A percentile compares a stretch with the other conserved stretches of the same genome.
Evolutionary conservation across 2,797 vertebrate species (phyloP).

Genomic region (Mionectes olivaceus): DNA sequence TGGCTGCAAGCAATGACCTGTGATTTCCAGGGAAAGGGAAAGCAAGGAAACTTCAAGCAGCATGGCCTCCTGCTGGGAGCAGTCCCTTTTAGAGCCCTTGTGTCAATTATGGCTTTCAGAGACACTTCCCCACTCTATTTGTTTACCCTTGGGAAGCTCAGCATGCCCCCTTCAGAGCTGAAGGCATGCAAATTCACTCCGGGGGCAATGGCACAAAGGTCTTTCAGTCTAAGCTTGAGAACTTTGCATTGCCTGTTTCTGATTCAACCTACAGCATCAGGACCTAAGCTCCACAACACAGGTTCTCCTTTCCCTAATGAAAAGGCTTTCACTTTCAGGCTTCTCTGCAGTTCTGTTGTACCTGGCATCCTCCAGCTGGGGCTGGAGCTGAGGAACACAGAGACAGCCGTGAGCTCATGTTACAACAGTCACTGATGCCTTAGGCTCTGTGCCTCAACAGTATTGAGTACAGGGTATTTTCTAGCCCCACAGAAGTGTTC

Average conservation of each 20-base stretch:
- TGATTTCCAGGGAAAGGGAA: constrained; percentile 48
- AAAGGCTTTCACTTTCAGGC: background rate
- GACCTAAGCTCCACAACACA: background rate
- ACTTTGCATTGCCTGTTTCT: background rate
- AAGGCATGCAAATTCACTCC: background rate
- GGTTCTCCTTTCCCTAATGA: background rate
- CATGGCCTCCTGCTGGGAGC: constrained; percentile 75
- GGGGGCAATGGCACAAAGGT: background rate
- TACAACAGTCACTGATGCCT: background rate
- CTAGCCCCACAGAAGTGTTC: background rate
- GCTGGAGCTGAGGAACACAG: background rate
- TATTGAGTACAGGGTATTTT: background rate
- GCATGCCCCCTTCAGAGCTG: background rate
- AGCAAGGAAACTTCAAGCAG: constrained; percentile 55
- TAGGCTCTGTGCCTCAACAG: background rate
- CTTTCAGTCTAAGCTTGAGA: background rate
- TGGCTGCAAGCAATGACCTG: constrained; percentile 43
- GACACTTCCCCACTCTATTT: constrained; percentile 51
- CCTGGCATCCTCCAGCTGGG: background rate
- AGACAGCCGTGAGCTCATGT: background rate
- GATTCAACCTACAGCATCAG: background rate
- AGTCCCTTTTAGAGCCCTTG: constrained; percentile 85
- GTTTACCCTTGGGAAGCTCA: constrained; percentile 42
- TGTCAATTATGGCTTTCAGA: constrained; percentile 82
- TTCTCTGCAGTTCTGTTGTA: background rate